phyloP scores from a whole-genome alignment of 2,797 vertebrate species.

The Decapterus maruadsi region DNA sequence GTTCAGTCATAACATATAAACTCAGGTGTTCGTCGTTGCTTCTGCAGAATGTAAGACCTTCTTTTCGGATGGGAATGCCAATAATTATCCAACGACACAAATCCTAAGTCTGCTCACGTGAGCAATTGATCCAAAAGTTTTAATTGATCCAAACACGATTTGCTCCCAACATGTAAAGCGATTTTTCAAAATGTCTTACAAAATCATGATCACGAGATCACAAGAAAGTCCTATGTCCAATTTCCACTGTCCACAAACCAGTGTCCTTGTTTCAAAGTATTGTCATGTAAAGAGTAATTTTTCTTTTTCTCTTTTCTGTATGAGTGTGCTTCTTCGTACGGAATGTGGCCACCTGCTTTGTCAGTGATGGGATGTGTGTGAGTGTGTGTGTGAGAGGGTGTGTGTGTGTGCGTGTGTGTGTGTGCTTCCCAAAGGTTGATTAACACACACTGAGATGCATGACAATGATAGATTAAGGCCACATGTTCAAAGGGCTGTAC shows the following conservation, averaged over 20 bases:
- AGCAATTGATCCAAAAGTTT: slow-evolving; percentile 80
- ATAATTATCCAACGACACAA: slow-evolving; percentile 71
- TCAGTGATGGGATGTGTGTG: slow-evolving; percentile 72
- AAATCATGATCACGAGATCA: slow-evolving; percentile 71
- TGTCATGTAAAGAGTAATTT: slow-evolving; percentile 62
- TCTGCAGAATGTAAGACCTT: slow-evolving; percentile 76
- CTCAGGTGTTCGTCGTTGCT: slow-evolving; percentile 51
- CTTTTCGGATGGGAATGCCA: slow-evolving; percentile 82
- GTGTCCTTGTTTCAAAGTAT: slow-evolving; percentile 64
- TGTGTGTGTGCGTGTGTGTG: slow-evolving; percentile 36
- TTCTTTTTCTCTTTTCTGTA: slow-evolving; percentile 46
- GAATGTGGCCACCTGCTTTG: slow-evolving; percentile 79
- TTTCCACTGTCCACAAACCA: slow-evolving; percentile 58
- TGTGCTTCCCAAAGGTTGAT: slow-evolving; percentile 64
- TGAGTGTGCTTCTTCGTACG: slow-evolving; percentile 70
- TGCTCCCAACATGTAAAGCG: slow-evolving; percentile 80
- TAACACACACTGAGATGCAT: slow-evolving; percentile 82
- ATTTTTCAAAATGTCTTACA: slow-evolving; percentile 71
- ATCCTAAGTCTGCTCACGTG: slow-evolving; percentile 69
- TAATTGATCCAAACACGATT: slow-evolving; percentile 83
- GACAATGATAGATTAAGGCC: slow-evolving; percentile 87
- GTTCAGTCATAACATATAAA: slow-evolving; percentile 53
- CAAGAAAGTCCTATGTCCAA: slow-evolving; percentile 51
- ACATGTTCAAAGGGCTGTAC: slow-evolving; percentile 84
- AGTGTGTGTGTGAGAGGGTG: slow-evolving; percentile 21